Base-by-base conservation (phyloP, 2,888 invertebrate genomes). In the Apodemia duryi region DNA sequence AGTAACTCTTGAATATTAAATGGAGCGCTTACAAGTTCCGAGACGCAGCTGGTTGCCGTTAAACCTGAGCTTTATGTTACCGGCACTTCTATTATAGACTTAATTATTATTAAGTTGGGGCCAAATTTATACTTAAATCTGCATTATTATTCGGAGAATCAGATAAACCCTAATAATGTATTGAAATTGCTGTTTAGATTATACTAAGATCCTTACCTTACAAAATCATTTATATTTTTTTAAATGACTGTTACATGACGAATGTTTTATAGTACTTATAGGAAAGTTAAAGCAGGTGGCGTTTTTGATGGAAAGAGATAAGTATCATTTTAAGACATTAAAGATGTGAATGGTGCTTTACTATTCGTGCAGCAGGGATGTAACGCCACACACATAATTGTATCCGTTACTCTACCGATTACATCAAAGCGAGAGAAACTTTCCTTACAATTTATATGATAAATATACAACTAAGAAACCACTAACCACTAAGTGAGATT, bases 31-130 rank as follows among this genome's bases (percentile, higher is more conserved):
- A 79, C 79, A 78, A 76, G 75, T 78, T 72, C 69, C 74, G 75
- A 73, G 82, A 75, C 83, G 75, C 86, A 86, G 84, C 82, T 86
- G 86, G 75, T 72, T 75, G 80, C 79, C 80, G 78, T 83, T 82
- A 85, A 84, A 81, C 79, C 78, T 70, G 76, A 75, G 80, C 82
- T 85, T 82, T 83, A 84, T 80, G 79, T 77, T 79, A 77, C 78
- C 75, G 76, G 71, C 71, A 72, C 74, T 76, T 75, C 76, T 77
- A 76, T 77, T 76, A 78, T 74, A 75, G 67, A 68, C 73, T 75
- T 79, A 77, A 82, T 81, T 80, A 84, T 81, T 80, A 76, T 74
- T 51, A 51, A 13, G 74, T 73, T 76, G 78, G 80, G 79, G 79
- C 76, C 74, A 68, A 79, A 79, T 80, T 81, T 77, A 77, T 77